These are phyloP conservation scores for Netelia melanura DNA, from an alignment of 2,888 invertebrate species.

Conservation along the genomic window DNA sequence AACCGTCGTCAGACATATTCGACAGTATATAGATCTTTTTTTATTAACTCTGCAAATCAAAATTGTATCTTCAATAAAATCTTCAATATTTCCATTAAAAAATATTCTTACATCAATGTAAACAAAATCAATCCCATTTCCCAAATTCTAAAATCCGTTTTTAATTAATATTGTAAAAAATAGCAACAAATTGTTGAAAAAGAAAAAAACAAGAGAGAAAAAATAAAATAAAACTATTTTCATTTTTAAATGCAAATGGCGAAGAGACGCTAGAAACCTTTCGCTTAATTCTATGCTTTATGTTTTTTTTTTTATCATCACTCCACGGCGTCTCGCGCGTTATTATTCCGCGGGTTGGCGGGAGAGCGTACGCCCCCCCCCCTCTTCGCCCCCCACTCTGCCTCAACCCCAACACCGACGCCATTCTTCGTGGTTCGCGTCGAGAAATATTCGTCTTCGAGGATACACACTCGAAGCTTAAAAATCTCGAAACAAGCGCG, in stretches of 20 bases:
- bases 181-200: not conserved
- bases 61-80: no score
- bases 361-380: slow-evolving; percentile 20
- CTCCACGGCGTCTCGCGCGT: not conserved
- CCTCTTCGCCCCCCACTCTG: not conserved
- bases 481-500: slow-evolving; percentile 9
- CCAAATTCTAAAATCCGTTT: not conserved
- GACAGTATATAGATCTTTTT: slow-evolving; percentile 6
- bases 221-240: no score
- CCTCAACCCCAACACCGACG: not conserved
- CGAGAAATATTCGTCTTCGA: slow-evolving; percentile 10
- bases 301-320: not conserved
- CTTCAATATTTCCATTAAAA: no score
- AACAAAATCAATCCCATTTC: not conserved
- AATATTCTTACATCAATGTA: no score
- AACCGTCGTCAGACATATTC: slow-evolving; percentile 84
- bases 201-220: not conserved
- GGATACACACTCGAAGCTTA: not conserved
- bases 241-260: slow-evolving; percentile 3
- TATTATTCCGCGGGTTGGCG: slow-evolving; percentile 27
- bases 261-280: not conserved
- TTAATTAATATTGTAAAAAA: not conserved
- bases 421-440: not conserved
- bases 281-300: not conserved
- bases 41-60: slow-evolving; percentile 39